Base-by-base conservation (phyloP, 2,113 vertebrate species). In the Poecilia latipinna region DNA sequence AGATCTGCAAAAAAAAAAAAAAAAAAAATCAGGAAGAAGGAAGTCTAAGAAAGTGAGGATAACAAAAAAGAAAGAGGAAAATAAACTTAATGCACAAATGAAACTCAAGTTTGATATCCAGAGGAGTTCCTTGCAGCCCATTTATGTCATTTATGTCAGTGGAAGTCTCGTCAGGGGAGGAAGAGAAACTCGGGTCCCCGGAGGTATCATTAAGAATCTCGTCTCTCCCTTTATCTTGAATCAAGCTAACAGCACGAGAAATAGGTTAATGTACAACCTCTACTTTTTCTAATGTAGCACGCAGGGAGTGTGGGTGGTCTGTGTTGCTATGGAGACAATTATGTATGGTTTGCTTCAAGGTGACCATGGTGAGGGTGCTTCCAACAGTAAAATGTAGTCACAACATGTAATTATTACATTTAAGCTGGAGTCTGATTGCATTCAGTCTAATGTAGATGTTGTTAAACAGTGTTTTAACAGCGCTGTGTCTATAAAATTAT, bases 231-330 rank as follows among this genome's bases (percentile, higher is more conserved):
- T 84, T 75, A 82, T 87, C 68, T 42, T 4, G 13, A 85, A 83
- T 84, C 74, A 86, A 76, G 83, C 35, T 72, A 90, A 85, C 83
- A 68, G 61, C 44, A 73, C 72, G 72, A 85, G 89, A 91, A 90
- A 89, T 88, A 82, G 88, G 88, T 87, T 86, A 90, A 87, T 92
- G 87, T 88, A 74, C 77, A 77, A 75, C 81, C 84, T 76, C 73
- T 69, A 66, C 73, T 88, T 63, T 69, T 68, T 60, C 32, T 61
- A 67, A 80, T 86, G 77, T 77, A 95, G 93, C 92, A 90, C 89
- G n/a, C 94, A 86, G 32, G 87, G 90, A 61, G 88, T 90, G 71
- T 95, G 94, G 77, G 95, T 83, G 65, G 93, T 91, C 75, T 92
- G 88, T 0, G 91, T 94, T 86, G 91, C 93, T 44, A 92, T 95